Conservation (phyloP, 1,140 invertebrate genomes). For the Drosophila ananassae region DNA sequence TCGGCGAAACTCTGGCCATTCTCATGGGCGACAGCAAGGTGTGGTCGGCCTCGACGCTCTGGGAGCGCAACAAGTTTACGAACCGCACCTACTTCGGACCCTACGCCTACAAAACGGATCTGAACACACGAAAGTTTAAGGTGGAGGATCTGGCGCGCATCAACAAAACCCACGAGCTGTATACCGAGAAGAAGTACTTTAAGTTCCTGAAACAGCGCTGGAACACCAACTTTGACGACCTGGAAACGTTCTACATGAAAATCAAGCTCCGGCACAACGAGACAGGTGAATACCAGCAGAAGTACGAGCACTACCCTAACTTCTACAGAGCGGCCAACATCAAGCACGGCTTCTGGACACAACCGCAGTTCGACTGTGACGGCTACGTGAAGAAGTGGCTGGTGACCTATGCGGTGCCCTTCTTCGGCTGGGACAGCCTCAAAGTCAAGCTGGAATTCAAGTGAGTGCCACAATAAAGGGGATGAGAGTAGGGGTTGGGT, state of each 20-base stretch:
- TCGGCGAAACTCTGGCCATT: conserved; percentile 95
- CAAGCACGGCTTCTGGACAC: conserved; percentile 96
- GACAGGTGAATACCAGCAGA: conserved; percentile 91
- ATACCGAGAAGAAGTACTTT: conserved; percentile 94
- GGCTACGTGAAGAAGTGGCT: conserved; percentile 97
- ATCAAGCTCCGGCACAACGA: conserved; percentile 96
- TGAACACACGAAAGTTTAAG: conserved; percentile 93
- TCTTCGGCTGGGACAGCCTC: conserved; percentile 98
- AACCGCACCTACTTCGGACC: conserved; percentile 97
- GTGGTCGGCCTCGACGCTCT: conserved; percentile 96
- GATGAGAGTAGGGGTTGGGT: conserved; percentile 22
- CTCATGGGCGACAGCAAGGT: conserved; percentile 96
- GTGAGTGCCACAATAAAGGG: conserved; percentile 87
- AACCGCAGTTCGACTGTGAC: conserved; percentile 97
- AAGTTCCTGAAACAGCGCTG: conserved; percentile 95
- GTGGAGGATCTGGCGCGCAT: conserved; percentile 94
- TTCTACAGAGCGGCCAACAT: conserved; percentile 94
- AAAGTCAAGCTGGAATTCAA: conserved; percentile 96
- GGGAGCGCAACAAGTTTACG: conserved; percentile 98
- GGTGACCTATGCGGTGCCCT: conserved; percentile 96
- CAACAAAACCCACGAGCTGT: conserved; percentile 91
- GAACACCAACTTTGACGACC: conserved; percentile 95
- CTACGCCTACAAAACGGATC: conserved; percentile 94
- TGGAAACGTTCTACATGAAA: conserved; percentile 97
- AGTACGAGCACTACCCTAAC: conserved; percentile 95